Evolutionary conservation across 1,140 invertebrate genomes (phyloP), one percentile per base, ranked within the genome.

Genomic region (Anthonomus grandis): DNA sequence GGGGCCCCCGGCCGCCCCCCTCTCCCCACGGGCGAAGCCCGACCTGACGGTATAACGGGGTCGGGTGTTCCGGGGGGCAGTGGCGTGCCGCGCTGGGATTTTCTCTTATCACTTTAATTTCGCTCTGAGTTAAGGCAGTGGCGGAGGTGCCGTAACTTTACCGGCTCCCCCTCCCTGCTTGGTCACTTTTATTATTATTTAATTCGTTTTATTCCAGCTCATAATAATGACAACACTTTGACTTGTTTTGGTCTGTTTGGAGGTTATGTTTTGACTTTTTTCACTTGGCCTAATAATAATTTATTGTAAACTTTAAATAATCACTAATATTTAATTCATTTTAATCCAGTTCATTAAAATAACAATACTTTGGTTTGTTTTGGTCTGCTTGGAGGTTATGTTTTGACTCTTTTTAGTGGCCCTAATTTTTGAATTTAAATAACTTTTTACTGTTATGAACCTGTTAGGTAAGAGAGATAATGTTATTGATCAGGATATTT

Each of bases 101-200:
- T 62, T 63, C 58, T 68, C 63, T 68, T 68, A 68, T 68, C 66
- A 62, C 62, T 67, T 60, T n/a, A n/a, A n/a, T n/a, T n/a, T n/a
- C n/a, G n/a, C 58, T 53, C 45, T 38, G 47, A 61, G 38, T 55
- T 22, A 34, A 60, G 38, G 38, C 59, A 61, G 59, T 61, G 59
- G 59, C 55, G 59, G 59, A 42, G 60, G 9, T 10, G 15, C 53
- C 25, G 12, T 25, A n/a, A 52, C 31, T 41, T 52, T 52, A n/a
- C n/a, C n/a, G n/a, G n/a, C n/a, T n/a, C n/a, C n/a, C n/a, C n/a
- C n/a, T n/a, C n/a, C n/a, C n/a, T 37, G 15, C 44, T 18, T 39
- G 5, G 21, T 12, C 31, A n/a, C 13, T 38, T 45, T 38, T 37
- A 34, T 13, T 13, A 10, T 13, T 12, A 1, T 34, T 34, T 34